Base-by-base conservation (phyloP, 2,113 vertebrate genomes). In the Todiramphus chloris region DNA sequence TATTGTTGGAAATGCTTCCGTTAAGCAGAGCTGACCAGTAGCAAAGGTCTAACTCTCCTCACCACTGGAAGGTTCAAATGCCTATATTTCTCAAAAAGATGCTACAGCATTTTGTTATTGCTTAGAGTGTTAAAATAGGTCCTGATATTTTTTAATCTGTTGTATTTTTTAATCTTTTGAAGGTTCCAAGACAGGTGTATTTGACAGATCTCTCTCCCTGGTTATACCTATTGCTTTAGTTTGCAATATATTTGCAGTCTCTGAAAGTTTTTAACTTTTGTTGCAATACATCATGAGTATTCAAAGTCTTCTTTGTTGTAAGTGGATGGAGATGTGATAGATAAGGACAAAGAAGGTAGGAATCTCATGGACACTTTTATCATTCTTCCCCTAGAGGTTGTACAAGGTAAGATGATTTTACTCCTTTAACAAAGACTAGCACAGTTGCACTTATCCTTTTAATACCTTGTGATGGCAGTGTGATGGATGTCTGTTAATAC, bases 101-200 rank as follows among this genome's bases (percentile, higher is more conserved):
- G 16, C 20, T 90, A 88, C 43, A 75, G n/a, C 13, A 77, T 35
- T 55, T 76, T 75, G 23, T 33, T 43, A 1, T 31, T 60, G 7
- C 56, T 80, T 53, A 35, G 16, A 50, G 23, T 62, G 43, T 21
- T 78, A 83, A 96, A 95, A 81, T 81, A 82, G 25, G 27, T 78
- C 27, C 30, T 55, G 75, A 78, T 62, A 51, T 82, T 75, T 75
- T 60, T 44, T 37, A 70, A 33, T 62, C 13, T 73, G 6, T 68
- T 96, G 15, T 33, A n/a, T 7, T 58, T n/a, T 48, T 50, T 31
- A 67, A 77, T 64, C 11, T 70, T 66, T 66, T 94, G 35, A 77
- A 91, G 23, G 93, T 96, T 94, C 91, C 62, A 90, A 83, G 87
- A 86, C 55, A 96, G 83, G 56, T 94, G 51, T 56, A 79, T 82